Conservation (phyloP, 1,140 invertebrate genomes). For the Drosophila murphyi region DNA sequence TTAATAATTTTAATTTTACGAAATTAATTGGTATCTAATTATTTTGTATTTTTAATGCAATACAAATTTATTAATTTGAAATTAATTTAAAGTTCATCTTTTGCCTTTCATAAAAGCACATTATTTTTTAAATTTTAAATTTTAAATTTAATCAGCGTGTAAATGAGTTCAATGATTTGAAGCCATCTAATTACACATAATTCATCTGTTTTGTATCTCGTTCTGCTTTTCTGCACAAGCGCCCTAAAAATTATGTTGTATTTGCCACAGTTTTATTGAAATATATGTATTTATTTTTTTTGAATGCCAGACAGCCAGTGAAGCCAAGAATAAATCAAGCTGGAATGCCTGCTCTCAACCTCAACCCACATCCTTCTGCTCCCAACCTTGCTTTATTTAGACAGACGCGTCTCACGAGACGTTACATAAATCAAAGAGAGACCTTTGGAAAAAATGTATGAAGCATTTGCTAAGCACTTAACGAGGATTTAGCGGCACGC, state of each 20-base stretch:
- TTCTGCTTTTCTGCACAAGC: slow-evolving; percentile 14
- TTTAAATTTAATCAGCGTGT: slow-evolving; percentile 45
- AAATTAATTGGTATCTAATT: too few relatives aligned
- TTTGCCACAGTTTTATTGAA: slow-evolving; percentile 43
- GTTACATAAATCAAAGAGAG: slow-evolving; percentile 48
- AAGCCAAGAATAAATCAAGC: slow-evolving; percentile 45
- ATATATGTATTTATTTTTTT: slow-evolving; percentile 14
- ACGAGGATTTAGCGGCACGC: slow-evolving; percentile 36
- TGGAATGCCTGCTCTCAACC: not conserved
- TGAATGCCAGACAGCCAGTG: slow-evolving; percentile 11
- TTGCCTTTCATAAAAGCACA: not conserved
- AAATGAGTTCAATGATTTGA: slow-evolving; percentile 51
- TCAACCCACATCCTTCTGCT: too few relatives aligned
- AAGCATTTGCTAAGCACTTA: slow-evolving; percentile 46
- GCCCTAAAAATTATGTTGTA: slow-evolving; percentile 14
- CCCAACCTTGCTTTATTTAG: slow-evolving; percentile 30
- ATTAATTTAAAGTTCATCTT: too few relatives aligned
- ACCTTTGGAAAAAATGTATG: slow-evolving; percentile 30
- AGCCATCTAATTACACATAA: slow-evolving; percentile 45
- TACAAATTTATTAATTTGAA: too few relatives aligned
- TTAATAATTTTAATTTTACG: too few relatives aligned
- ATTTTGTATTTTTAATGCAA: too few relatives aligned
- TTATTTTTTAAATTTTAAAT: slow-evolving; percentile 30
- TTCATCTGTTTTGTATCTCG: slow-evolving; percentile 1
- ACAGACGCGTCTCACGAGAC: slow-evolving; percentile 41